Evolutionary conservation across 2,888 invertebrate species (phyloP).

Genomic region (Pseudococcus viburni): DNA sequence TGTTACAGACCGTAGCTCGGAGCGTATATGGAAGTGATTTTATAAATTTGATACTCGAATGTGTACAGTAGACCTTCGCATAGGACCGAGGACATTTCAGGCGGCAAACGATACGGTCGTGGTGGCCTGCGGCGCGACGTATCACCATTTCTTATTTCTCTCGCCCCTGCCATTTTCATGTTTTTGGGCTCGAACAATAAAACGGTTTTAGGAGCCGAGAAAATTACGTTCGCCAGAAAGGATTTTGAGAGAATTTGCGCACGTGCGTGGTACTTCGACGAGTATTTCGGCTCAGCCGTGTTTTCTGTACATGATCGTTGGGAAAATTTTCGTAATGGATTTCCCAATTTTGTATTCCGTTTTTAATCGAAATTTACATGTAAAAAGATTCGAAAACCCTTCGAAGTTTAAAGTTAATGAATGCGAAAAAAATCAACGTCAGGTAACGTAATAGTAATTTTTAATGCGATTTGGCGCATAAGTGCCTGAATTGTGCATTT

Average conservation of each 20-base stretch:
- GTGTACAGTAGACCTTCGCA: background rate
- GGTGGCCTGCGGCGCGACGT: background rate
- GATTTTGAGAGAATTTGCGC: background rate
- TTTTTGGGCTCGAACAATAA: conserved; percentile 33
- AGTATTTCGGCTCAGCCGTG: background rate
- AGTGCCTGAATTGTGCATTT: no score
- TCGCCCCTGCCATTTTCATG: background rate
- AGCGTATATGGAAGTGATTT: conserved; percentile 17
- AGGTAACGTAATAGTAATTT: no score
- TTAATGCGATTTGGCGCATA: no score
- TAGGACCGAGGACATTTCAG: background rate
- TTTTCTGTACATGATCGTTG: background rate
- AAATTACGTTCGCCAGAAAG: background rate
- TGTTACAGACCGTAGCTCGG: background rate
- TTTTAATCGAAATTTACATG: conserved; percentile 21
- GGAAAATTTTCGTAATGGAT: background rate
- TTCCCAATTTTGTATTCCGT: background rate
- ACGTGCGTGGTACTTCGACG: background rate
- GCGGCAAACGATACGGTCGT: background rate
- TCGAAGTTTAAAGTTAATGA: background rate
- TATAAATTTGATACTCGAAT: conserved; percentile 21
- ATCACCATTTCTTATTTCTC: conserved; percentile 18
- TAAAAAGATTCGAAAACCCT: background rate
- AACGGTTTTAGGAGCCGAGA: background rate
- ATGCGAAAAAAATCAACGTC: background rate